These are phyloP conservation scores for Protobothrops flavoviridis DNA, from an alignment of 2,113 vertebrate species.

Conservation along the genomic window DNA sequence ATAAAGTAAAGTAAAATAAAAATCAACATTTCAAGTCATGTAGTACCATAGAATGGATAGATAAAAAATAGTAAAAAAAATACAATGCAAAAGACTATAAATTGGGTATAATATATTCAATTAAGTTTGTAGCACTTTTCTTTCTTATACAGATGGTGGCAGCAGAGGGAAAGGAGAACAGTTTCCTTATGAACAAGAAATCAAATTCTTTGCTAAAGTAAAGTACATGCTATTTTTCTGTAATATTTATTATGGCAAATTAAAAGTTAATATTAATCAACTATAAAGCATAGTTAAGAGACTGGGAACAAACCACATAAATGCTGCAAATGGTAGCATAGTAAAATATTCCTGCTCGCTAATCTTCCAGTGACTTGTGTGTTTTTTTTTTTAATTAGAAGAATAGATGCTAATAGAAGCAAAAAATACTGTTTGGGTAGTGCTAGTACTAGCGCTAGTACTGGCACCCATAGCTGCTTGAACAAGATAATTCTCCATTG, in stretches of 20 bases:
- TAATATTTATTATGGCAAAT: neutral
- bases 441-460: neutral
- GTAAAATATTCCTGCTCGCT: neutral
- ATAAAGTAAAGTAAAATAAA: neutral
- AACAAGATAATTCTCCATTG: neutral
- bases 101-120: slow-evolving; percentile 22
- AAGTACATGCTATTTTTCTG: slow-evolving; percentile 58
- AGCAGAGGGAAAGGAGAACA: slow-evolving; percentile 81
- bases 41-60: neutral
- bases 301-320: neutral
- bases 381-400: neutral
- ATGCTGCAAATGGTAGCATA: neutral
- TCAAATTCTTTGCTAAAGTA: slow-evolving; percentile 98
- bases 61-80: neutral
- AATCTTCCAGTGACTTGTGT: neutral
- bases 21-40: neutral
- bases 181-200: slow-evolving; percentile 90
- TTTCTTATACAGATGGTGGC: slow-evolving; percentile 77
- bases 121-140: neutral
- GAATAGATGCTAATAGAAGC: neutral
- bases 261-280: neutral
- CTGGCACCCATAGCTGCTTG: neutral
- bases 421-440: neutral
- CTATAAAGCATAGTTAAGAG: neutral
- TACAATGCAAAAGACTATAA: neutral